Evolutionary conservation across 2,888 invertebrate species (phyloP), one percentile per base, ranked within the genome.

Genomic region (Cybosia mesomella): DNA sequence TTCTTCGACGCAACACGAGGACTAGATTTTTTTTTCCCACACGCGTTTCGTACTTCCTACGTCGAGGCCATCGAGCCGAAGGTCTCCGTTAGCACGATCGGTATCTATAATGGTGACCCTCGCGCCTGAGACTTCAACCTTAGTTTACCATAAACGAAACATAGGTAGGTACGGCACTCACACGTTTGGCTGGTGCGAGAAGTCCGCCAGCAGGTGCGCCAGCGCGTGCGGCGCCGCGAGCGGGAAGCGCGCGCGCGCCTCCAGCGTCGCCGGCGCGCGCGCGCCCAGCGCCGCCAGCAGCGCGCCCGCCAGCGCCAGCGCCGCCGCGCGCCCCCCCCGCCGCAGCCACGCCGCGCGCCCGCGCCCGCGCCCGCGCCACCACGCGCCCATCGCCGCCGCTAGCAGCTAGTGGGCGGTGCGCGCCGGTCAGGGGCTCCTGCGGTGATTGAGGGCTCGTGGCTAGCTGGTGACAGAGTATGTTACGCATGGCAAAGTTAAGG

Each of bases 181-280:
- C 77, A 66, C 24, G 34, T 84, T 77, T 9, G 79, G 82, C 54
- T 87, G 85, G 63, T 89, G 85, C 68, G 88, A 81, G 80, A 89
- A 89, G 83, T 91, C 91, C 5, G 67, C 67, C 8, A 59, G 68
- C 32, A 34, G 67, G 58, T 66, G 74, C 61, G 71, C 73, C 32
- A 64, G 71, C 55, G 70, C 36, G 53, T 68, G 54, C 63, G 67
- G 54, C 58, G 54, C 24, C 57, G 22, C 54, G 34, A 13, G 34
- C 15, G 79, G 73, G 53, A 75, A 65, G 58, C 39, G 68, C 22
- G 67, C 10, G 28, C 18, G 24, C 57, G 73, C 67, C 11, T 69
- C 18, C 21, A 21, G 34, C 34, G 13, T 9, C 3, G 15, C 28
- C 28, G 21, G 34, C 34, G 22, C 22, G 21, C 49, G 8, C 43